These are phyloP conservation scores for Micrastur ruficollis DNA, from an alignment of 2,797 vertebrate species.

Conservation along the genomic window DNA sequence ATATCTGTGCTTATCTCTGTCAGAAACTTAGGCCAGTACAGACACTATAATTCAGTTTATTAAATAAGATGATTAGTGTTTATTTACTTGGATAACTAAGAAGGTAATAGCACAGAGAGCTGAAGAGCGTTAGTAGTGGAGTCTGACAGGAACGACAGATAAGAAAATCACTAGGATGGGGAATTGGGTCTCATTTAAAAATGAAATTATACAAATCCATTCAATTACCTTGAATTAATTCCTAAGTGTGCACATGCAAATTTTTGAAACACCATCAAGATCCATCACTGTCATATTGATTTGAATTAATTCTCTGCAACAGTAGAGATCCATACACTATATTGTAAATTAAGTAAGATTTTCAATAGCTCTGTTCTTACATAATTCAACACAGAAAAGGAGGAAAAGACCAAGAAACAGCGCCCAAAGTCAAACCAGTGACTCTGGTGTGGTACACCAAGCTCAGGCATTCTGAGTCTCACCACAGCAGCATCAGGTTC, in stretches of 20 bases:
- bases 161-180: background rate
- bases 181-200: background rate
- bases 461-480: background rate
- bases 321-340: background rate
- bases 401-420: background rate
- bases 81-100: constrained; percentile 2
- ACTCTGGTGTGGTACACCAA: background rate
- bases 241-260: background rate
- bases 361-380: background rate
- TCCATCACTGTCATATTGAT: background rate
- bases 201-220: background rate
- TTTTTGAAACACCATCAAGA: background rate
- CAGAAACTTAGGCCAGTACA: background rate
- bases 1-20: background rate
- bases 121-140: background rate
- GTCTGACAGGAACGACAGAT: background rate
- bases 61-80: background rate
- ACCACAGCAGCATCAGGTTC: background rate
- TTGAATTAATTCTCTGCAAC: background rate
- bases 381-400: background rate
- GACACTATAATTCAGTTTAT: background rate
- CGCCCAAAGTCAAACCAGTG: background rate
- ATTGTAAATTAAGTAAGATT: background rate
- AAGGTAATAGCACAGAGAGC: background rate
- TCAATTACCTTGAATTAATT: background rate